These are phyloP conservation scores for Drosophila prolongata DNA, from an alignment of 2,888 invertebrate genomes.

Conservation along the genomic window DNA sequence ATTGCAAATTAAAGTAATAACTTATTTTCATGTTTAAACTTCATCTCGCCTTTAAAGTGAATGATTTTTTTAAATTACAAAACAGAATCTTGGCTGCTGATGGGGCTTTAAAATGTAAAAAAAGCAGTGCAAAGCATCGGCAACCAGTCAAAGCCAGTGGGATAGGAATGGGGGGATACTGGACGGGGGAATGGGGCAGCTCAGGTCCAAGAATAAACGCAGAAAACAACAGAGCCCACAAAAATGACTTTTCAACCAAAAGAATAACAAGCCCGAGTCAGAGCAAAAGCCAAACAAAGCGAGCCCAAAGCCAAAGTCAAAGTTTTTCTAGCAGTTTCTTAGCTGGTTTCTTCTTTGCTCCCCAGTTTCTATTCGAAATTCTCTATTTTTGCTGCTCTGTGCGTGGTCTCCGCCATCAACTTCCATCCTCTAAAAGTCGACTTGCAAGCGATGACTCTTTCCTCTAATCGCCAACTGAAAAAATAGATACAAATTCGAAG, in stretches of 20 bases:
- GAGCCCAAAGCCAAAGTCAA: constrained; percentile 58
- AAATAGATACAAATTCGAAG: constrained; percentile 16
- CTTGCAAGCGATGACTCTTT: constrained; percentile 74
- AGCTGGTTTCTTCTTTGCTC: constrained; percentile 28
- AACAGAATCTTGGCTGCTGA: constrained; percentile 15
- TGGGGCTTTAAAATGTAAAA: constrained; percentile 12
- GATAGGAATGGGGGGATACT: constrained; percentile 17
- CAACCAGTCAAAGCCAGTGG: constrained; percentile 57
- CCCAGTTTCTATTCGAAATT: constrained; percentile 5
- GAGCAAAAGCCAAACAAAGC: constrained; percentile 33
- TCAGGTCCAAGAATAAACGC: constrained; percentile 44
- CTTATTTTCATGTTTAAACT: too few relatives aligned
- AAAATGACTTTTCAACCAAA: constrained; percentile 63
- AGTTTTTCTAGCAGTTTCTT: constrained; percentile 65
- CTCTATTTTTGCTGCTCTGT: constrained; percentile 21
- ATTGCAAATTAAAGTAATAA: too few relatives aligned
- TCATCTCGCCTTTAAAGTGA: constrained; percentile 1
- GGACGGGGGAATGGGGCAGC: constrained; percentile 7
- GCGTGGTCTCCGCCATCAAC: constrained; percentile 50
- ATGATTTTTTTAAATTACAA: constrained; percentile 35
- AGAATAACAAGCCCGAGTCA: constrained; percentile 47
- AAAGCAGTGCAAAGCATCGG: constrained; percentile 67
- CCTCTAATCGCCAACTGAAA: constrained; percentile 16
- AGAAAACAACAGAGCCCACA: constrained; percentile 67
- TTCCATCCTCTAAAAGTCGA: constrained; percentile 30